Evolutionary conservation across 2,113 vertebrate genomes (phyloP).

Genomic region (Recurvirostra avosetta): DNA sequence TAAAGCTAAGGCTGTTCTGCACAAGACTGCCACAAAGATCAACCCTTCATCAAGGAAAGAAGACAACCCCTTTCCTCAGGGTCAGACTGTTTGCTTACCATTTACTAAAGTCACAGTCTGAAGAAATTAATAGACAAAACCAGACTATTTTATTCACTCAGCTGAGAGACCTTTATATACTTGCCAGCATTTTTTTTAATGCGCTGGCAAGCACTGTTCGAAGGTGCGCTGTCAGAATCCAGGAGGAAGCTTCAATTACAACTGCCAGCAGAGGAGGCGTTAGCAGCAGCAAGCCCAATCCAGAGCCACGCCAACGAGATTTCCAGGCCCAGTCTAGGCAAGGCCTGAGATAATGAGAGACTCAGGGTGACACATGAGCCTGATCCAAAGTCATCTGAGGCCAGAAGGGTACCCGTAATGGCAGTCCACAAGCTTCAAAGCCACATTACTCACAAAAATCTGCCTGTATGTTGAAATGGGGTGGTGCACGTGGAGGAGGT

Average conservation of each 20-base stretch:
- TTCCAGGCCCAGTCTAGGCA: not conserved
- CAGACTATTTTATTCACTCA: not conserved
- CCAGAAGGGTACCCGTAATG: not conserved
- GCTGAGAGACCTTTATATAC: not conserved
- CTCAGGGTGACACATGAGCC: not conserved
- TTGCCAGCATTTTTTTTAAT: not conserved
- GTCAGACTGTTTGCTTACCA: not conserved
- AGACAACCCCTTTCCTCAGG: not conserved
- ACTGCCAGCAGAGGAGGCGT: not conserved
- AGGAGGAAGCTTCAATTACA: not conserved
- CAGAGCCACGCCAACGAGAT: not conserved
- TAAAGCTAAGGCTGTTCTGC: not conserved
- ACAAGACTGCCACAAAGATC: not conserved
- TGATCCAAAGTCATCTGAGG: not conserved
- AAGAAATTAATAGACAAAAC: not conserved
- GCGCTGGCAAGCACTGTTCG: not conserved
- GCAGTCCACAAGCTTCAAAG: not conserved
- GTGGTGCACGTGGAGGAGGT: not conserved
- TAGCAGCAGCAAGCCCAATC: not conserved
- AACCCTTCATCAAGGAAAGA: not conserved
- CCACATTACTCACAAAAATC: not conserved
- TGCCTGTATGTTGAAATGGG: not conserved
- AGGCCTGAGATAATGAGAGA: not conserved
- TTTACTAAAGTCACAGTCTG: not conserved
- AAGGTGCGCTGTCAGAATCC: not conserved